Base-by-base conservation (phyloP, 1,140 invertebrate species). In the Globodera rostochiensis region DNA sequence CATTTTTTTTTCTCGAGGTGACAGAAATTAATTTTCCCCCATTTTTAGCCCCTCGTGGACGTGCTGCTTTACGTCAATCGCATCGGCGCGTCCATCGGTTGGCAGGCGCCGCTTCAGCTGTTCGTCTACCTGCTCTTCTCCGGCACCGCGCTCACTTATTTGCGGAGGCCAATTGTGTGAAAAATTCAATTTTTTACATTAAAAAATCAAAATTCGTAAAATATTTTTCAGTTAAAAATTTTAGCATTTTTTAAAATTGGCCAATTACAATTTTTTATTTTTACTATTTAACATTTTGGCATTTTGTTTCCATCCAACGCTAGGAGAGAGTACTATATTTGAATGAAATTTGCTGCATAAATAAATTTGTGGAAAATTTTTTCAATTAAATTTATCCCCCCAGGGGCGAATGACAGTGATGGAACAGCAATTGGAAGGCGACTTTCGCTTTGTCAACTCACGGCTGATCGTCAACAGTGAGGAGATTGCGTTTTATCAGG, bases 391-490 rank as follows among this genome's bases (percentile, higher is more conserved):
- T 36, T 36, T 36, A 3, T 36, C 11, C 3, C 11, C 15, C 25
- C 19, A 78, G 77, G 95, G 94, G 85, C 91, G 93, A 69, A 92
- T 98, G 91, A 98, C 96, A 0, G 94, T 96, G 0, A 93, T 93
- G 85, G 97, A 99, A 90, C 97, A 98, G 91, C 95, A 95, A 90
- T 91, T 98, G 11, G 97, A 99, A 92, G 97, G 97, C 82, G 96
- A 99, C 92, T 97, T 96, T 90, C 93, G 97, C 88, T 97, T 95
- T 88, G 95, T 98, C 36, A 97, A 98, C 91, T 96, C 96, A 8
- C 92, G 97, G 49, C 91, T 99, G 6, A 98, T 98, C 69, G 96
- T 95, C 0, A 98, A 98, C 91, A 95, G 96, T 25, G 97, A 99
- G 91, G 97, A 99, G 91, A 93, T 98, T 82, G 96, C 97, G 4